Percentiles rank a stretch among this genome's conserved stretches.
phyloP scores from a whole-genome alignment of 2,888 invertebrate genomes.

The Rhagonycha fulva region DNA sequence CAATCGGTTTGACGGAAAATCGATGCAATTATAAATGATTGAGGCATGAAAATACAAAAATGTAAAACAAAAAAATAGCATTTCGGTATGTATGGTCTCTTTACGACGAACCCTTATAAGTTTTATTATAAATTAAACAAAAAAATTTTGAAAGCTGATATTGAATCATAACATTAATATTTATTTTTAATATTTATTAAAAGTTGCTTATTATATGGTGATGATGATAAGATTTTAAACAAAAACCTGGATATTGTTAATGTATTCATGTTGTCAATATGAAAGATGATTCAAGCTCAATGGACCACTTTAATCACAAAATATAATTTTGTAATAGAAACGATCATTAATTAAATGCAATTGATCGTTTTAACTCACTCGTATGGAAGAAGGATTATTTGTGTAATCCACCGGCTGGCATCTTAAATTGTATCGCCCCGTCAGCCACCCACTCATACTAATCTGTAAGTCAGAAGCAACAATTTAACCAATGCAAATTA shows the following conservation, averaged over 20 bases:
- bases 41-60: too few species aligned
- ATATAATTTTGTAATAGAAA: neutral
- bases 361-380: conserved; percentile 69
- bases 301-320: neutral
- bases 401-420: conserved; percentile 98
- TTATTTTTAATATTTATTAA: neutral
- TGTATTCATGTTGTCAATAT: neutral
- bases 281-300: neutral
- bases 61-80: too few species aligned
- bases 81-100: too few species aligned
- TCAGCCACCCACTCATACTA: conserved; percentile 90
- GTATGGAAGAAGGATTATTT: conserved; percentile 85
- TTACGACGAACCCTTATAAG: too few species aligned
- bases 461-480: conserved; percentile 70
- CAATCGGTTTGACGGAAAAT: too few species aligned
- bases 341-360: neutral
- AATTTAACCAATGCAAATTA: neutral
- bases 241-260: neutral
- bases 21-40: too few species aligned
- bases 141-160: too few species aligned
- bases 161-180: neutral
- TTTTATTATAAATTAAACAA: too few species aligned
- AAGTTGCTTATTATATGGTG: neutral
- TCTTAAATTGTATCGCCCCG: conserved; percentile 91
- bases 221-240: neutral